A percentile compares a stretch with the other conserved stretches of the same genome.
These are phyloP conservation scores for Caradrina clavipalpis DNA, from an alignment of 2,888 invertebrate genomes.

Conservation along the genomic window DNA sequence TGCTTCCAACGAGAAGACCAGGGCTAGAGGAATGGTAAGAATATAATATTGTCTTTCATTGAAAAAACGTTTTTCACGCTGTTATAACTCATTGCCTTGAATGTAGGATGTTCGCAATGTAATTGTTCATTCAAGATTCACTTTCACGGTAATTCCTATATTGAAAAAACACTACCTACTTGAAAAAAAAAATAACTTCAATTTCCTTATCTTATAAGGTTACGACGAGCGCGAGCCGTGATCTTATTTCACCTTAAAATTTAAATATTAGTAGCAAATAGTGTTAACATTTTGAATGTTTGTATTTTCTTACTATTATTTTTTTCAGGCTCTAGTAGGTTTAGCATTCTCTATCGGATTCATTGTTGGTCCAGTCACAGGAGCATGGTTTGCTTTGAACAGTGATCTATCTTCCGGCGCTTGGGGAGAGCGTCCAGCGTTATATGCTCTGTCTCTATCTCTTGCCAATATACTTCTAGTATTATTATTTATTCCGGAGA, in stretches of 20 bases:
- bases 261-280: too few relatives aligned
- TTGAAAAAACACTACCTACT: neutral
- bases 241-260: too few relatives aligned
- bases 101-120: neutral
- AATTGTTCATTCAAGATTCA: conserved; percentile 19
- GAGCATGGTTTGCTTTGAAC: conserved; percentile 95
- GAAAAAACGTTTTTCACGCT: neutral
- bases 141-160: neutral
- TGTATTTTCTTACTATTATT: neutral
- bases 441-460: conserved; percentile 94
- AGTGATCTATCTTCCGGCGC: conserved; percentile 90
- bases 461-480: conserved; percentile 95
- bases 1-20: conserved; percentile 95
- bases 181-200: too few relatives aligned
- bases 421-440: conserved; percentile 96
- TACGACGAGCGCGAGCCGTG: too few relatives aligned
- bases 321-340: conserved; percentile 97
- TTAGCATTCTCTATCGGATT: conserved; percentile 99
- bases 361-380: conserved; percentile 98
- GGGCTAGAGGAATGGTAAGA: conserved; percentile 98
- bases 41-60: neutral
- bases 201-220: too few relatives aligned
- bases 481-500: conserved; percentile 94
- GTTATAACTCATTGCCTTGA: neutral
- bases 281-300: too few relatives aligned